These are phyloP conservation scores for Drosophila merina DNA, from an alignment of 2,888 invertebrate genomes.

Conservation along the genomic window DNA sequence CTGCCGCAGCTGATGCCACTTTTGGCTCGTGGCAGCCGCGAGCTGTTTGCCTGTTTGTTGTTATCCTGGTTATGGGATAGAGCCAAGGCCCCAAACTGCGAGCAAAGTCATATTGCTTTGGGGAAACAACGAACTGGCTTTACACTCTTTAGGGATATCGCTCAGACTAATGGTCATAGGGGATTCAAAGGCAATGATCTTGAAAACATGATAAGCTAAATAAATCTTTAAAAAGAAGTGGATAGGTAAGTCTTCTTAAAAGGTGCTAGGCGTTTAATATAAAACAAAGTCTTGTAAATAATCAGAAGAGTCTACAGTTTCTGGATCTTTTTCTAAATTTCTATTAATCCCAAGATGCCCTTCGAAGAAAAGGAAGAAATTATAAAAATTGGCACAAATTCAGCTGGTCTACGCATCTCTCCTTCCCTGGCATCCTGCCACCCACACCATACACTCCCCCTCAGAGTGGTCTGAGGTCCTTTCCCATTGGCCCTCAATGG, in stretches of 20 bases:
- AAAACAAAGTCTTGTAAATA: background rate
- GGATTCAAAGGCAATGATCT: background rate
- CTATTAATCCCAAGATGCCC: constrained; percentile 3
- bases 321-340: background rate
- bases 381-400: constrained; percentile 70
- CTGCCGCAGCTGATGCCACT: constrained; percentile 74
- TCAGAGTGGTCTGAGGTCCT: too few species aligned
- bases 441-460: constrained; percentile 12
- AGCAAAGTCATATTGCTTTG: constrained; percentile 20
- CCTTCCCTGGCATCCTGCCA: background rate
- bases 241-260: background rate
- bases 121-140: constrained; percentile 15
- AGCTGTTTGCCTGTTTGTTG: constrained; percentile 57
- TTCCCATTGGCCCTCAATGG: constrained; percentile 1
- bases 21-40: constrained; percentile 72
- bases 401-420: constrained; percentile 28
- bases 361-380: constrained; percentile 29
- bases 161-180: constrained; percentile 7
- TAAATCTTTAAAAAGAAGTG: background rate
- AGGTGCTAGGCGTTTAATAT: background rate
- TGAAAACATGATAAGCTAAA: background rate
- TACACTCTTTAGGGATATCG: constrained; percentile 24
- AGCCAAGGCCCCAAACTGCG: constrained; percentile 47
- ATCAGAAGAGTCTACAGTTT: too few species aligned
- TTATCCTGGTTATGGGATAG: constrained; percentile 64